Evolutionary conservation across 2,888 invertebrate species (phyloP).

Genomic region (Glyphotaelius pellucidus): DNA sequence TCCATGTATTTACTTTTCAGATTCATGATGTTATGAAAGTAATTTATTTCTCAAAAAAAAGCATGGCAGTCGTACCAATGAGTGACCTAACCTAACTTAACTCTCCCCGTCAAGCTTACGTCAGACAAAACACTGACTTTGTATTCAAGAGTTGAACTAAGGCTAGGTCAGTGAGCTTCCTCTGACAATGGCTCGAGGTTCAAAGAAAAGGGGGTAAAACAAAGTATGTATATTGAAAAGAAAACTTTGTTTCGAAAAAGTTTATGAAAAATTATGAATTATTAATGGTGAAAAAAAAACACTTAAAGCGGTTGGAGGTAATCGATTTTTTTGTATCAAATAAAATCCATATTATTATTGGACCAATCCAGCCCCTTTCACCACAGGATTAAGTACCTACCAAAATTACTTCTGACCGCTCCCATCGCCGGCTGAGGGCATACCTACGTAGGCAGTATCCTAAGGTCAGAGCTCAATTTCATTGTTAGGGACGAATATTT

Average conservation of each 20-base stretch:
- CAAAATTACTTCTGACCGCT: slow-evolving; percentile 14
- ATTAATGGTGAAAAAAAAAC: background rate
- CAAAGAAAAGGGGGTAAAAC: background rate
- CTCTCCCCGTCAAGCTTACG: background rate
- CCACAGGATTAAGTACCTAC: slow-evolving; percentile 35
- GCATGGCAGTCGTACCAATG: background rate
- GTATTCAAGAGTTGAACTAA: background rate
- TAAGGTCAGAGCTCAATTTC: slow-evolving; percentile 51
- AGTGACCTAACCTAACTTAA: background rate
- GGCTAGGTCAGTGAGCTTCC: background rate
- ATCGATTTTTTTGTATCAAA: background rate
- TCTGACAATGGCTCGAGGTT: background rate
- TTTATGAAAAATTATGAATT: background rate
- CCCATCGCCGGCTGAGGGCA: background rate
- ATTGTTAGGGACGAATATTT: slow-evolving; percentile 44
- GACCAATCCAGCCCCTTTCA: background rate
- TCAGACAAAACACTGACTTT: background rate
- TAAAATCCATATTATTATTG: background rate
- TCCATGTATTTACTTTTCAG: too few relatives aligned
- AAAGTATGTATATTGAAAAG: background rate
- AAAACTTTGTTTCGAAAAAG: background rate
- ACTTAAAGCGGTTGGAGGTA: background rate
- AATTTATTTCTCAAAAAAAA: too few relatives aligned
- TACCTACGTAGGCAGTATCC: slow-evolving; percentile 27
- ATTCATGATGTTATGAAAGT: too few relatives aligned